Conservation (phyloP, 2,113 vertebrate genomes). For the Ahaetulla prasina region DNA sequence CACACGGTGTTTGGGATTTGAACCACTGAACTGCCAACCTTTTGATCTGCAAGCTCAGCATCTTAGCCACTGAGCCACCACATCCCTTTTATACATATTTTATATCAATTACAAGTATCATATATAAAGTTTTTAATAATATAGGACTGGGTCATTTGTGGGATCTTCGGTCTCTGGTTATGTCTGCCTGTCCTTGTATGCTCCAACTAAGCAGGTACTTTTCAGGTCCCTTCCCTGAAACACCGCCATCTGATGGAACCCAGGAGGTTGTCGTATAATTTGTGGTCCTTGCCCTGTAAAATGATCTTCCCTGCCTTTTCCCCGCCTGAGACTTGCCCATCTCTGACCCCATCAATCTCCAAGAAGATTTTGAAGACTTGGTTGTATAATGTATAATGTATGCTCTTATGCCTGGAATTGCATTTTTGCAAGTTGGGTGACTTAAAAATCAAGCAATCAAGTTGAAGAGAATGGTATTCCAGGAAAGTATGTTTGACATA, state of each 20-base stretch:
- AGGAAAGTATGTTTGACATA: neutral
- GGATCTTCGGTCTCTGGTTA: neutral
- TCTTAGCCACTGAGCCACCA: too few relatives aligned
- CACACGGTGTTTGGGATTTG: too few relatives aligned
- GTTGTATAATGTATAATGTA: neutral
- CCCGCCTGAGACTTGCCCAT: neutral
- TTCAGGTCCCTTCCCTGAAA: neutral
- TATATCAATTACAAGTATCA: neutral
- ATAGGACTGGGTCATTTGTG: neutral
- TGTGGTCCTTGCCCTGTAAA: neutral
- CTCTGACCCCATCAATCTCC: neutral
- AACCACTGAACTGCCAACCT: too few relatives aligned
- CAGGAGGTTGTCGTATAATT: neutral
- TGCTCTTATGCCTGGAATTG: neutral
- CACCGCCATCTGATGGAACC: neutral
- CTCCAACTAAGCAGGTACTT: neutral
- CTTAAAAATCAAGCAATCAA: neutral
- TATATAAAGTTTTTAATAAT: neutral
- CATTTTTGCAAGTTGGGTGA: neutral
- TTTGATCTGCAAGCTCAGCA: too few relatives aligned
- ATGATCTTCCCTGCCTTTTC: neutral
- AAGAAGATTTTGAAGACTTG: neutral
- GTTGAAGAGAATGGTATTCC: neutral
- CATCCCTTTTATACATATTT: too few relatives aligned
- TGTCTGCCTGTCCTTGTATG: neutral